Evolutionary conservation across 2,888 invertebrate species (phyloP), one percentile per base, ranked within the genome.

Genomic region (Cerceris rybyensis): DNA sequence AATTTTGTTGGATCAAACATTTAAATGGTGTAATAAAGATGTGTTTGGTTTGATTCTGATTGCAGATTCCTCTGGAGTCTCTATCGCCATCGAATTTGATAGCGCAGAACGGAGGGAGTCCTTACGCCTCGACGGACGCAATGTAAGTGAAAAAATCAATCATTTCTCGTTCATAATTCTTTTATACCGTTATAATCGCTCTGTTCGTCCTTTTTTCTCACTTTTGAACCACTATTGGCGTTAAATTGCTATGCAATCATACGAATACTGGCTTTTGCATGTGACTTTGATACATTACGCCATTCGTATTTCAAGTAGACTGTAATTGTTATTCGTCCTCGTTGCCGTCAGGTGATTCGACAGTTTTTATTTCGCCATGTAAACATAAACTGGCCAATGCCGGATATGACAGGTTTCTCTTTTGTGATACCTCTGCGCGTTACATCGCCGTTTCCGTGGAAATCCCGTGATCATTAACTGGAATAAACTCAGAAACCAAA

Each of bases 31-130:
- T 0, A 14, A 5, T 63, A 7, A 73, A n/a, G 14, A 6, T 0
- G n/a, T n/a, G 50, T 17, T 39, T 43, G n/a, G 65, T 42, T 8
- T 54, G 14, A n/a, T 59, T 82, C 14, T 71, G 59, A 13, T 85
- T 84, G 42, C 77, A 92, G 92, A 91, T 92, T 83, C 87, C 91
- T 71, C 72, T 92, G 72, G 92, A 92, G 28, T 86, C 90, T 28
- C 77, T 92, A 71, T 86, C 89, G 28, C 55, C 90, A n/a, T 73
- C 88, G 9, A 82, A 77, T 78, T 59, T 89, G 59, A 66, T 86
- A 17, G 59, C 78, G 5, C 89, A 88, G 57, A 91, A 86, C 76
- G 87, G 86, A 68, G 88, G 88, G 54, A 90, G 88, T 75, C 88
- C 90, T 4, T 90, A 88, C 28, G 81, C 86, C 6, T 77, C 89